Evolutionary conservation across 2,888 invertebrate species (phyloP).

Genomic region (Cremastobaeus sp.): DNA sequence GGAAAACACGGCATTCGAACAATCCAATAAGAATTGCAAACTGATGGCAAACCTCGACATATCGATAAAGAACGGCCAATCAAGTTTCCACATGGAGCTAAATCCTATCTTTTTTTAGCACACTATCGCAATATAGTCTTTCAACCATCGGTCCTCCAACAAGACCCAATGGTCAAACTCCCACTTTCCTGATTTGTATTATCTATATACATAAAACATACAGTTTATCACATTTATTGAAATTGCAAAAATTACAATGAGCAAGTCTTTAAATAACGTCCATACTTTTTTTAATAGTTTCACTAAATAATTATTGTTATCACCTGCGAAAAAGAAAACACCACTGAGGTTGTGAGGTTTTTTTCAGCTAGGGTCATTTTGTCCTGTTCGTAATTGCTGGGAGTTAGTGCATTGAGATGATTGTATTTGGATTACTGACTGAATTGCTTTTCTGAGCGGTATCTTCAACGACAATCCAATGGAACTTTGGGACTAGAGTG

Average conservation of each 20-base stretch:
- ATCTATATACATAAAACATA: constrained; percentile 84
- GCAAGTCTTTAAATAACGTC: neutral
- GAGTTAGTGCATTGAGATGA: constrained; percentile 85
- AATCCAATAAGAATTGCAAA: constrained; percentile 84
- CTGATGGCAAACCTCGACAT: constrained; percentile 98
- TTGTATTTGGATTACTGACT: constrained; percentile 86
- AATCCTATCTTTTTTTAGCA: constrained; percentile 82
- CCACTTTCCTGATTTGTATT: constrained; percentile 88
- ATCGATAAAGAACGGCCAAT: constrained; percentile 95
- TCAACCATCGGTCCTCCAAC: constrained; percentile 97
- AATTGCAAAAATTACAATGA: too few relatives aligned
- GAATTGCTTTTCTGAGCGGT: constrained; percentile 84
- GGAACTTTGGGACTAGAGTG: constrained; percentile 90
- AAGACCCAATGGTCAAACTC: constrained; percentile 97
- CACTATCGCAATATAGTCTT: constrained; percentile 86
- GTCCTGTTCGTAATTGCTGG: constrained; percentile 84
- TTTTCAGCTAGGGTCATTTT: constrained; percentile 86
- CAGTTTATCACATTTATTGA: neutral
- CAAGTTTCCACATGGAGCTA: constrained; percentile 91
- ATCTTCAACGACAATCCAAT: constrained; percentile 97
- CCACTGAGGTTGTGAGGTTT: constrained; percentile 85
- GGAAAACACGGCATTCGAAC: constrained; percentile 88
- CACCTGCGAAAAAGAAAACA: constrained; percentile 97
- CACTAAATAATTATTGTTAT: constrained; percentile 95
- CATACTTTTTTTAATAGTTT: constrained; percentile 93